Base-by-base conservation (phyloP, 2,888 invertebrate species). In the Pemphredon lugubris region DNA sequence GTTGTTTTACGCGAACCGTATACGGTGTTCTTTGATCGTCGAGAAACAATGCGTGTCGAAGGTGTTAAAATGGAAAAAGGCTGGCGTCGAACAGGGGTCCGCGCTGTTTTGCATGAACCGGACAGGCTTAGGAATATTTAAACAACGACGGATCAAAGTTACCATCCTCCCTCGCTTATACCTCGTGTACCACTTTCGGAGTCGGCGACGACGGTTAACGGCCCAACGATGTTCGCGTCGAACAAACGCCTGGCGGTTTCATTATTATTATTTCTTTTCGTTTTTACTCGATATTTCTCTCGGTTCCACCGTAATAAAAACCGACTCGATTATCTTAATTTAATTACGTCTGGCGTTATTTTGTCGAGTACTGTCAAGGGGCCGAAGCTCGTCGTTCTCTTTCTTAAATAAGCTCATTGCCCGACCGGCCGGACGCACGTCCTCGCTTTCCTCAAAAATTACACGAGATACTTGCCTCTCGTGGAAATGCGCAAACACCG, bases 91-190 rank as follows among this genome's bases (percentile, higher is more conserved):
- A n/a, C 6, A 13, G 37, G n/a, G n/a, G n/a, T n/a, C n/a, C n/a
- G n/a, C n/a, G n/a, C n/a, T n/a, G n/a, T 13, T 13, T 37, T 37
- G 2, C n/a, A 9, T 32, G 5, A 23, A 21, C 37, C 16, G 39
- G 16, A 69, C 34, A 16, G 21, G 9, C 32, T 53, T 42, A 30
- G 14, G 34, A 75, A 68, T 76, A 54, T 58, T 66, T 61, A 34
- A 63, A 53, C 68, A 39, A 13, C 5, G 16, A 42, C 40, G 51
- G 45, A 63, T 75, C 58, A 59, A 66, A 75, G 50, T 20, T 20
- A 13, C 11, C 50, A 21, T n/a, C 21, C 39, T 34, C 50, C 55
- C 55, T 47, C 47, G 59, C 16, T n/a, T 32, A 6, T 20, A 26
- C 42, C 48, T 51, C 37, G 47, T 0, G 11, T 9, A 45, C 13